phyloP scores from a whole-genome alignment of 2,888 invertebrate genomes.

The Pogonocherus hispidulus region DNA sequence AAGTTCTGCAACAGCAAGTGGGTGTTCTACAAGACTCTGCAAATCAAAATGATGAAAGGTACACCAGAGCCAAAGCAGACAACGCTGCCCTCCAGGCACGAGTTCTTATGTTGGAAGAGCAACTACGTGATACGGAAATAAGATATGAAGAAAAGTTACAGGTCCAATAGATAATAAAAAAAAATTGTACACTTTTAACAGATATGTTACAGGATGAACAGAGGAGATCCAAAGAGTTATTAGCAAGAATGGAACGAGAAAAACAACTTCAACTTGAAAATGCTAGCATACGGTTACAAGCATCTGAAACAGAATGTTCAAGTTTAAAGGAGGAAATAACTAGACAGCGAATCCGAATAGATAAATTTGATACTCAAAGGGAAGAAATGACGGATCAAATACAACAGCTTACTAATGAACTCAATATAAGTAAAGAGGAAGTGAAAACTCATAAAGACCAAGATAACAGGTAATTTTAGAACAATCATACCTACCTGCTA shows the following conservation, averaged over 20 bases:
- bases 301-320: slow-evolving; percentile 77
- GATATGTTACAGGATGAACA: slow-evolving; percentile 82
- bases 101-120: slow-evolving; percentile 93
- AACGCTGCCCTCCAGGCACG: slow-evolving; percentile 92
- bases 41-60: slow-evolving; percentile 88
- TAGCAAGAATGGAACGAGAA: slow-evolving; percentile 88
- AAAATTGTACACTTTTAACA: too few species aligned
- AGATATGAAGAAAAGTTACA: slow-evolving; percentile 71
- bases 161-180: slow-evolving; percentile 57
- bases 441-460: slow-evolving; percentile 62
- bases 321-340: slow-evolving; percentile 77
- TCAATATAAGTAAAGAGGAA: slow-evolving; percentile 69
- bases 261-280: slow-evolving; percentile 84
- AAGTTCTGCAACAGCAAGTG: slow-evolving; percentile 93
- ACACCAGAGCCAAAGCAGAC: slow-evolving; percentile 91
- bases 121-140: slow-evolving; percentile 79
- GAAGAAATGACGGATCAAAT: slow-evolving; percentile 71
- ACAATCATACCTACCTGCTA: too few species aligned
- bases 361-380: slow-evolving; percentile 74
- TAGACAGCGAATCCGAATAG: slow-evolving; percentile 75
- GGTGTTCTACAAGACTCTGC: slow-evolving; percentile 90
- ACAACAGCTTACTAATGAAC: slow-evolving; percentile 72
- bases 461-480: slow-evolving; percentile 62
- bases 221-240: slow-evolving; percentile 85
- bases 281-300: slow-evolving; percentile 79